These are phyloP conservation scores for Chrysotoxum bicinctum DNA, from an alignment of 2,888 invertebrate genomes.

Conservation along the genomic window DNA sequence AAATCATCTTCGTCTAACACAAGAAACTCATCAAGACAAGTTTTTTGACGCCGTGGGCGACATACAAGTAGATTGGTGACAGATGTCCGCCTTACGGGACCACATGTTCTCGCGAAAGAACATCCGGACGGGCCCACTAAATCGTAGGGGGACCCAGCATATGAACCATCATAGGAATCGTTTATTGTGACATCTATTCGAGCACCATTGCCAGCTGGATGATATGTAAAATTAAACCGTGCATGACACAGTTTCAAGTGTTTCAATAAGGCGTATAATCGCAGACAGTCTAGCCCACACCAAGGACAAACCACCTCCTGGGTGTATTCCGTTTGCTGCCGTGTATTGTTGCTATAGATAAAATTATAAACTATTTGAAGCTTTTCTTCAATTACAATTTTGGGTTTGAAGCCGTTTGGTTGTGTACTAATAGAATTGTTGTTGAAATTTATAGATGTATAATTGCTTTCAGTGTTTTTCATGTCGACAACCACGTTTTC, in stretches of 20 bases:
- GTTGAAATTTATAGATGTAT: constrained; percentile 74
- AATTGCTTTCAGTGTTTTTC: constrained; percentile 57
- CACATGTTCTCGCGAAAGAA: constrained; percentile 86
- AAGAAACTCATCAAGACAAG: constrained; percentile 92
- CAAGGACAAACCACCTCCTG: constrained; percentile 97
- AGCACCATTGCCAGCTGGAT: constrained; percentile 85
- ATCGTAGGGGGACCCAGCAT: constrained; percentile 95
- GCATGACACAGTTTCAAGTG: constrained; percentile 97
- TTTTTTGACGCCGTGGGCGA: constrained; percentile 82
- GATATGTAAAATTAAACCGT: constrained; percentile 94
- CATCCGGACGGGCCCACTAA: constrained; percentile 89
- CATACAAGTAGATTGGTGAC: constrained; percentile 86
- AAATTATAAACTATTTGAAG: constrained; percentile 97
- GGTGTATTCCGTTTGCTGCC: constrained; percentile 97
- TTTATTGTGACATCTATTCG: constrained; percentile 97
- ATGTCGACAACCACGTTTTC: constrained; percentile 63
- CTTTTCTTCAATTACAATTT: constrained; percentile 80
- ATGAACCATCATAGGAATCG: constrained; percentile 96
- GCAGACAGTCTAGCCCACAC: constrained; percentile 95
- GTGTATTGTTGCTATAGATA: constrained; percentile 95
- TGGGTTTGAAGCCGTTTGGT: constrained; percentile 48
- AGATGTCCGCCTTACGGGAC: constrained; percentile 85
- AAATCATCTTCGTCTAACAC: constrained; percentile 93
- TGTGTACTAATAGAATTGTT: constrained; percentile 76
- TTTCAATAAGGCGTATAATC: constrained; percentile 93